Evolutionary conservation across 2,113 vertebrate genomes (phyloP).

Genomic region (Sceloporus tristichus): DNA sequence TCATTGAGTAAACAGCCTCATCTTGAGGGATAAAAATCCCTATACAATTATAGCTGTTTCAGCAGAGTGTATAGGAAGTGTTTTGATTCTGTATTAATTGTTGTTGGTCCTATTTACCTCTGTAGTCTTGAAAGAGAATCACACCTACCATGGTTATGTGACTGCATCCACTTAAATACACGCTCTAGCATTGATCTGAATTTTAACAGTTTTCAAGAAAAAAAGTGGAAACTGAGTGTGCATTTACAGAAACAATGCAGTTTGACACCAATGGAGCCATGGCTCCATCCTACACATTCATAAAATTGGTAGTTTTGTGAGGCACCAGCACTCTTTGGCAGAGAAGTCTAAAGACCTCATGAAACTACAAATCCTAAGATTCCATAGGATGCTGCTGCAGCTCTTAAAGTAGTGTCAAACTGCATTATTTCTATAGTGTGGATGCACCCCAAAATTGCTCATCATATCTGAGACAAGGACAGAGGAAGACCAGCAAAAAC

Average conservation of each 20-base stretch:
- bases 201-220: neutral
- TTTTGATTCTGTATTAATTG: neutral
- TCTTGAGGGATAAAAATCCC: neutral
- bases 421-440: too few relatives aligned
- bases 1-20: neutral
- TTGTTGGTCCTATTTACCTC: neutral
- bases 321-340: too few relatives aligned
- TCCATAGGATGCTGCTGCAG: too few relatives aligned
- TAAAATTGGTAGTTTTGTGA: too few relatives aligned
- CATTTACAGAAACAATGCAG: too few relatives aligned
- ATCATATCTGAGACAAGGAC: neutral
- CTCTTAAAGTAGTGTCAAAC: too few relatives aligned
- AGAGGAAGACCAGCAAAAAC: neutral
- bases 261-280: too few relatives aligned
- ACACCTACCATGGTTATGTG: neutral
- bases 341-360: too few relatives aligned
- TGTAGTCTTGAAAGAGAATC: too few relatives aligned
- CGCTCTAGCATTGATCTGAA: neutral
- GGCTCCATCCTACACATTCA: too few relatives aligned
- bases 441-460: too few relatives aligned
- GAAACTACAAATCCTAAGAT: too few relatives aligned
- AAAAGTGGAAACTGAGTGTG: neutral
- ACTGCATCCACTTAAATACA: neutral
- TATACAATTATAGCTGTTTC: neutral
- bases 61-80: neutral